Evolutionary conservation across 1,140 invertebrate species (phyloP).

Genomic region (Drosophila repletoides): DNA sequence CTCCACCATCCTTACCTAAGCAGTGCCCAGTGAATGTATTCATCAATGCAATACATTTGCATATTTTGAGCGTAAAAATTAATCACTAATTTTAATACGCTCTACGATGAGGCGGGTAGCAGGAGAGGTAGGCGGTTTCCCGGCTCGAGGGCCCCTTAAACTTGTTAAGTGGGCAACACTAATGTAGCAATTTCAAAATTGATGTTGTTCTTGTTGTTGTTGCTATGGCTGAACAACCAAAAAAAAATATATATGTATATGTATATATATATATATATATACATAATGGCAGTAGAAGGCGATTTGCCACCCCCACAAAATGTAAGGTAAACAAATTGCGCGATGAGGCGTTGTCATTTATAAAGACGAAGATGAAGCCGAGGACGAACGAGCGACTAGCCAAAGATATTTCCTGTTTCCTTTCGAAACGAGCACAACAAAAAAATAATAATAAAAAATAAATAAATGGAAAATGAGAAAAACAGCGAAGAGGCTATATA

Average conservation of each 20-base stretch:
- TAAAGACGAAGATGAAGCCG: conserved; percentile 25
- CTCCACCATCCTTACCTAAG: neutral
- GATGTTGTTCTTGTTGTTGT: conserved; percentile 46
- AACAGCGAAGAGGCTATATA: conserved; percentile 45
- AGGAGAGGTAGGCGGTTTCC: neutral
- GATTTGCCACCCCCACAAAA: conserved; percentile 6
- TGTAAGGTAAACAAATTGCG: conserved; percentile 81
- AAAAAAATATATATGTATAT: conserved; percentile 7
- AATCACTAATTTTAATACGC: conserved; percentile 82
- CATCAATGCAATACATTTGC: conserved; percentile 80
- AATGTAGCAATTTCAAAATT: conserved; percentile 82
- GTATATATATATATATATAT: too few relatives aligned
- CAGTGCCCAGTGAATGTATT: conserved; percentile 65
- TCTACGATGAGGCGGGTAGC: conserved; percentile 7
- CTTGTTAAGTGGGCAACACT: conserved; percentile 82
- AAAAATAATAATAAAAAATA: conserved; percentile 77
- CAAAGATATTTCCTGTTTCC: conserved; percentile 74
- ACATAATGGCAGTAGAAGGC: neutral
- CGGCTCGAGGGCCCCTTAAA: conserved; percentile 53
- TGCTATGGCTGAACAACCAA: neutral
- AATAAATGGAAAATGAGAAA: conserved; percentile 79
- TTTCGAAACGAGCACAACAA: conserved; percentile 13
- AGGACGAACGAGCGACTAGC: conserved; percentile 34
- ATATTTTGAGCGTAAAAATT: conserved; percentile 81
- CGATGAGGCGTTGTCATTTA: conserved; percentile 82